Base-by-base conservation (phyloP, 2,888 invertebrate species). In the Leptinotarsa peninsularis region DNA sequence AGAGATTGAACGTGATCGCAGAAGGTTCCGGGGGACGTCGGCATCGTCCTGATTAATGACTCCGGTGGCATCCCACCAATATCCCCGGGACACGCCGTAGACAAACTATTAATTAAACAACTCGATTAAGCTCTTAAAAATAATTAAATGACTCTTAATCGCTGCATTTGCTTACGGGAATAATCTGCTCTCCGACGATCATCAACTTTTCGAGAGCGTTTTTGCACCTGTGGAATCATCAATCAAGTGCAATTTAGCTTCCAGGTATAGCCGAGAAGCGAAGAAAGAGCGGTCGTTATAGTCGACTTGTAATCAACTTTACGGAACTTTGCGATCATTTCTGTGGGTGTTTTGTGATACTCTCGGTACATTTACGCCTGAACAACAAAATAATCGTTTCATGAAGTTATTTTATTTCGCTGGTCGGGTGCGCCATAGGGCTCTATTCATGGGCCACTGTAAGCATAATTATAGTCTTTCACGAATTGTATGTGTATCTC, bases 61-160 rank as follows among this genome's bases (percentile, higher is more conserved):
- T 83, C 70, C 79, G 79, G 82, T 84, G 84, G 84, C 82, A 85
- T 83, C 84, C 83, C 82, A 85, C 82, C 84, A 85, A 85, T 85
- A 85, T 84, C 83, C 84, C 77, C 77, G 82, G 82, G 84, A 81
- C 82, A 79, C 73, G 78, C 7, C 43, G 82, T 81, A 80, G 82
- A 73, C 76, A 82, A 84, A 83, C 85, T 85, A 85, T 85, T 85
- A 85, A 86, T 85, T 86, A 85, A 83, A 82, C 83, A 81, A 82
- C 82, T 81, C 84, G 84, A 83, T 84, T 84, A 84, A 82, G 80
- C 82, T 80, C 82, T 82, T 83, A 86, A 86, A 85, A 85, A 84
- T 85, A 85, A 86, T 85, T 85, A 85, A 85, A 84, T 82, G 82
- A 81, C 80, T 79, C 82, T 84, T 84, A 84, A 84, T 85, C 84